phyloP scores from a whole-genome alignment of 2,888 invertebrate genomes.

The Oscheius sp. region DNA sequence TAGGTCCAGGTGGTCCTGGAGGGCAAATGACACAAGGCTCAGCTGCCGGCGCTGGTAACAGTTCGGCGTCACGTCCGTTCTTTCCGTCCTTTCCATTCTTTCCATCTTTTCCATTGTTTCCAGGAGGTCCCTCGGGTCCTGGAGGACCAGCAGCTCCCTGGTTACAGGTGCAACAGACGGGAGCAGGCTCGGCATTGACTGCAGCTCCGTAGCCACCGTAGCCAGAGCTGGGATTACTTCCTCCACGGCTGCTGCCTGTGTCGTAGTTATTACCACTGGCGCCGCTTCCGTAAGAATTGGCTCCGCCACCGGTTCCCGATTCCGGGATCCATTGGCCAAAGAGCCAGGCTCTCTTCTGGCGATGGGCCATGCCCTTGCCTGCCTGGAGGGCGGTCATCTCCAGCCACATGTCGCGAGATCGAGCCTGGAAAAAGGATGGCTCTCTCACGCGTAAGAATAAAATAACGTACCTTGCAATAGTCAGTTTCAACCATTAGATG shows the following conservation, averaged over 20 bases:
- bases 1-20: conserved; percentile 67
- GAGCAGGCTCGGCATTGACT: conserved; percentile 63
- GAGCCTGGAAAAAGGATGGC: conserved; percentile 47
- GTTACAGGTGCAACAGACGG: conserved; percentile 66
- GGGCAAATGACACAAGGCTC: conserved; percentile 71
- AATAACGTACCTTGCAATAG: conserved; percentile 62
- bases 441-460: neutral
- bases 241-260: conserved; percentile 33
- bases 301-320: conserved; percentile 58
- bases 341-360: conserved; percentile 67
- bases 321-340: conserved; percentile 68
- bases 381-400: conserved; percentile 69
- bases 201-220: conserved; percentile 66
- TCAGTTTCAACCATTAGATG: conserved; percentile 69
- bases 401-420: conserved; percentile 68
- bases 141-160: conserved; percentile 66
- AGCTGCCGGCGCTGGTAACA: conserved; percentile 58
- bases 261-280: conserved; percentile 27
- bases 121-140: conserved; percentile 66
- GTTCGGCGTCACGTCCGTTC: conserved; percentile 62
- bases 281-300: conserved; percentile 3
- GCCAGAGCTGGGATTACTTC: conserved; percentile 33
- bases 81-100: conserved; percentile 65
- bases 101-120: conserved; percentile 66
- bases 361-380: conserved; percentile 61